Percentiles rank a stretch among this genome's conserved stretches.
Evolutionary conservation across 2,113 vertebrate genomes (phyloP).

Genomic region (Pteronura brasiliensis): DNA sequence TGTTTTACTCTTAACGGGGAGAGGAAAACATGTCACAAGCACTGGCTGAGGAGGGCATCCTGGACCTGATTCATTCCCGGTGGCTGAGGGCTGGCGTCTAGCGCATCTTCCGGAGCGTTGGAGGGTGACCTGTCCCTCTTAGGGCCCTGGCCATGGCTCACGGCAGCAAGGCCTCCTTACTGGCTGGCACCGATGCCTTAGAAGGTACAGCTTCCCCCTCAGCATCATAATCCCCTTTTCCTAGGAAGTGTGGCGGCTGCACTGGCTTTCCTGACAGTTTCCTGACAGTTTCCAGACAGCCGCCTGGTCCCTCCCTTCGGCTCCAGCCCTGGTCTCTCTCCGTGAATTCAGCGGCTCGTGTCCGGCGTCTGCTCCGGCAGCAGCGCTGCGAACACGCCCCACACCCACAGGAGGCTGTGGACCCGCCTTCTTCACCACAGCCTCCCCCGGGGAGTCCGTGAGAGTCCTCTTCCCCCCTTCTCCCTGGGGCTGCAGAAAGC

Average conservation of each 20-base stretch:
- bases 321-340: background rate
- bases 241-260: background rate
- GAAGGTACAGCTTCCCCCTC: background rate
- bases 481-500: background rate
- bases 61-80: background rate
- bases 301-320: background rate
- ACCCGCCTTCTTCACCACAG: background rate
- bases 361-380: background rate
- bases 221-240: background rate
- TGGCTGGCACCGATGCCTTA: background rate
- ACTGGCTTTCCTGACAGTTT: background rate
- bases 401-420: background rate
- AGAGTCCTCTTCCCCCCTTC: background rate
- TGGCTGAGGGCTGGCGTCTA: background rate
- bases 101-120: background rate
- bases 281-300: no score
- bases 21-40: background rate
- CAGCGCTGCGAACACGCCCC: background rate
- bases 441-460: background rate
- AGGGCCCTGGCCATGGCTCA: background rate
- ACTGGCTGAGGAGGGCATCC: background rate
- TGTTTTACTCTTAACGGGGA: background rate
- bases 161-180: background rate
- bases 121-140: background rate
- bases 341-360: background rate